Evolutionary conservation across 2,113 vertebrate species (phyloP).

Genomic region (Planiliza haematocheilus): DNA sequence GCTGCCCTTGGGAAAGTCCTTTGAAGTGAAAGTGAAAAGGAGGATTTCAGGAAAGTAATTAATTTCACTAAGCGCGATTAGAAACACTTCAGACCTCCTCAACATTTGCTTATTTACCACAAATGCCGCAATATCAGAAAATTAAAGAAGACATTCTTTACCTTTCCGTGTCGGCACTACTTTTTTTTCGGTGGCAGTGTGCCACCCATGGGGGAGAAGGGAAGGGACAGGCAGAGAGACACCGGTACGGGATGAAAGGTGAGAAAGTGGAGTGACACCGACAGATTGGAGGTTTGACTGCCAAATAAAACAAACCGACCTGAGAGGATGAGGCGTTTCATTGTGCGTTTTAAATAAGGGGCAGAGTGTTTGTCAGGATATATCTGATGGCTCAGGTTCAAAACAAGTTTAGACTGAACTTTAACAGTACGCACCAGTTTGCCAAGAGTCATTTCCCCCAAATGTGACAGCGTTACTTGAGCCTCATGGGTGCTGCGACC

Average conservation of each 20-base stretch:
- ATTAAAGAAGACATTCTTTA: constrained; percentile 72
- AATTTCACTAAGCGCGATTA: constrained; percentile 81
- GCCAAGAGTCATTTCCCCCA: constrained; percentile 1
- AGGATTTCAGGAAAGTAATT: constrained; percentile 81
- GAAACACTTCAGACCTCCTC: constrained; percentile 78
- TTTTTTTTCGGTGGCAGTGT: constrained; percentile 37
- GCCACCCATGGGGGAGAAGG: constrained; percentile 53
- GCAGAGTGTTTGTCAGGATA: background rate
- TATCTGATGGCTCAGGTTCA: constrained; percentile 3
- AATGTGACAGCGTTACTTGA: background rate
- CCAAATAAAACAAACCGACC: constrained; percentile 38
- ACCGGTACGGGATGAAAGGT: constrained; percentile 32
- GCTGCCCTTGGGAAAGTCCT: constrained; percentile 83
- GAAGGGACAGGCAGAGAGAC: constrained; percentile 5
- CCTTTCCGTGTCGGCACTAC: constrained; percentile 46
- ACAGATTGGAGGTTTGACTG: constrained; percentile 4
- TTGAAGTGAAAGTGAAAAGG: constrained; percentile 82
- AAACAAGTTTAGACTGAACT: background rate
- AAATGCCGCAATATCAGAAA: constrained; percentile 68
- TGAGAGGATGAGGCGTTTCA: constrained; percentile 20
- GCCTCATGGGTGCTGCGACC: background rate
- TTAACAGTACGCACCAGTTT: constrained; percentile 1
- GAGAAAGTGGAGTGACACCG: constrained; percentile 36
- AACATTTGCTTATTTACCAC: constrained; percentile 70
- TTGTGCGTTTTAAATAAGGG: background rate